A percentile compares a stretch with the other conserved stretches of the same genome.
These are phyloP conservation scores for Sakesphorus luctuosus DNA, from an alignment of 2,113 vertebrate species.

Conservation along the genomic window DNA sequence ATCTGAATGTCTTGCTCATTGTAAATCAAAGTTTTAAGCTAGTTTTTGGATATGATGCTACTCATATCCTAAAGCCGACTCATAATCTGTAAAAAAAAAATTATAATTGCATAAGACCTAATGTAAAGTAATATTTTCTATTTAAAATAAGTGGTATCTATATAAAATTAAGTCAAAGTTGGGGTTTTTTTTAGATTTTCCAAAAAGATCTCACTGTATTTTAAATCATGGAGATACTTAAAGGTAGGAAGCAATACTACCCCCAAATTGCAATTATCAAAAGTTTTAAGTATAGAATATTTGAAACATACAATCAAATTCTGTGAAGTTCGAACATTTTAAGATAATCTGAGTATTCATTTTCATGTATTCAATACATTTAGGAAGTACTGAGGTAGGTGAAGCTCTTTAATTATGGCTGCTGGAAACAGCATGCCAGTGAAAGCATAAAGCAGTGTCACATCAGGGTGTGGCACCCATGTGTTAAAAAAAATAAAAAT, in stretches of 20 bases:
- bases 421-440: neutral
- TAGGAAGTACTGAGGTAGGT: neutral
- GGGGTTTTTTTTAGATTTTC: neutral
- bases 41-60: neutral
- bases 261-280: neutral
- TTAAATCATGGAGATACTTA: neutral
- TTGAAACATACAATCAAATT: neutral
- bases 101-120: neutral
- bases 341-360: neutral
- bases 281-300: neutral
- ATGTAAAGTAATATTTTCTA: neutral
- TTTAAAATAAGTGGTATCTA: neutral
- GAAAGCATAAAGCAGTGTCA: neutral
- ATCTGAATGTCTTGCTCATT: neutral
- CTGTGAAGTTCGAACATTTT: neutral
- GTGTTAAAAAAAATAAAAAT: neutral
- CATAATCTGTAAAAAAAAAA: neutral
- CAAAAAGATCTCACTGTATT: neutral
- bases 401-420: neutral
- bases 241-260: neutral
- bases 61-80: neutral
- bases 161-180: neutral
- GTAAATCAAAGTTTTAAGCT: neutral
- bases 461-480: neutral
- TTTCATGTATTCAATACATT: neutral